Evolutionary conservation across 92 coral and sea anemone genomes (phyloP), one percentile per base, ranked within the genome.

Genomic region (Bergia puertoricense): DNA sequence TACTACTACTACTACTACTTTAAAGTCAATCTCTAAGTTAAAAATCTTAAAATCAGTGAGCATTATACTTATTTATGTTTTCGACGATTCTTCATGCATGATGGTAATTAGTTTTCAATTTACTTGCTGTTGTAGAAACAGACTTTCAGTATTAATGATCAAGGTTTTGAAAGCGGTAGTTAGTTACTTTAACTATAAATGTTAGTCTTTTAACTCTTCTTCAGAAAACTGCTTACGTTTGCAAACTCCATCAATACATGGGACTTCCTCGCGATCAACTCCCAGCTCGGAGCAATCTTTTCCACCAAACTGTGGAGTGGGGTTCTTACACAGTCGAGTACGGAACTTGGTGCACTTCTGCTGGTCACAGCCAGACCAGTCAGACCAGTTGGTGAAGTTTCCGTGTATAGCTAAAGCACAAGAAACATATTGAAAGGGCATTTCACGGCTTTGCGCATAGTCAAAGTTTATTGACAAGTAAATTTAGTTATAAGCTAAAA

Each of bases 281-380:
- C 82, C 82, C 5, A 79, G 82, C 16, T 79, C 62, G 9, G 82
- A 79, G 66, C 82, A 79, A 16, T 79, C 41, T 5, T 9, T n/a
- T 11, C 82, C 82, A 8, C 82, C 82, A 48, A 37, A 44, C 18
- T 48, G 82, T 45, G 82, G 82, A 18, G 36, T 36, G 2, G 82
- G 82, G 59, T 79, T 79, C 66, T 79, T 66, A 30, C 82, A 79
- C 2, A 45, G 82, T 5, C 82, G 82, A 46, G 37, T 36, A 9
- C 82, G 82, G 59, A 46, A 79, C n/a, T 79, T 48, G 7, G 5
- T 79, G 40, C 82, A 79, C 6, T n/a, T 79, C 20, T n/a, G 13
- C 30, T 79, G 67, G 41, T 78, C 59, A 78, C 82, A 78, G 2
- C 40, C 36, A 13, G 37, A n/a, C 82, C 82, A 78, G 40, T 78